Evolutionary conservation across 2,113 vertebrate genomes (phyloP), one percentile per base, ranked within the genome.

Genomic region (Tautogolabrus adspersus): DNA sequence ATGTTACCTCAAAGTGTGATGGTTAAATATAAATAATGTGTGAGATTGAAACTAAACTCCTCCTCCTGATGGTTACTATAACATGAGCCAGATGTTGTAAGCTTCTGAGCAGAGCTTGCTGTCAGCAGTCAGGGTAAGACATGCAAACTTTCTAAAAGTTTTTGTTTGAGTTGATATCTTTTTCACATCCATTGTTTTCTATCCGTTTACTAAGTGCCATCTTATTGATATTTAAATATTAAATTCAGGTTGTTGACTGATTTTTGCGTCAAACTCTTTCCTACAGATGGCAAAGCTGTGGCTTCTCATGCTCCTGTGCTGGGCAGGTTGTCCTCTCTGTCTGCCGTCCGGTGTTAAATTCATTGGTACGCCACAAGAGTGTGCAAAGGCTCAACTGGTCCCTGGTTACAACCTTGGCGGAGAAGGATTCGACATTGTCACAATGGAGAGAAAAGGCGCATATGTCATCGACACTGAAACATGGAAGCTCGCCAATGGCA

Each of bases 371-470:
- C 66, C 66, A 0, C 44, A 72, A 34, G 12, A 88, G 62, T 88
- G 87, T 75, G 0, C 73, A 51, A 42, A 59, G 6, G 77, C 87
- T 52, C 16, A 2, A 5, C 86, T 84, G 58, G 75, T 88, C n/a
- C 83, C 87, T 0, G 78, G 77, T 44, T 82, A 88, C 60, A 88
- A 84, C 60, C 67, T 85, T 57, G 86, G 77, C 1, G 86, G 86
- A 0, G 79, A 88, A 57, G 86, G 86, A 44, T 81, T 88, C 8
- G 49, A 89, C 74, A 87, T 89, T 1, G 85, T 89, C 59, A 85
- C 44, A 2, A 87, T 89, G 87, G 0, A 81, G 66, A 65, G 84
- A 23, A 87, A 87, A 81, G 85, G 79, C 0, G 83, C 83, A 65
- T 86, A 79, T 19, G 46, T 89, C 61, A 87, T 89, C 15, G 62